Evolutionary conservation across 2,113 vertebrate genomes (phyloP).

Genomic region (Indicator indicator): DNA sequence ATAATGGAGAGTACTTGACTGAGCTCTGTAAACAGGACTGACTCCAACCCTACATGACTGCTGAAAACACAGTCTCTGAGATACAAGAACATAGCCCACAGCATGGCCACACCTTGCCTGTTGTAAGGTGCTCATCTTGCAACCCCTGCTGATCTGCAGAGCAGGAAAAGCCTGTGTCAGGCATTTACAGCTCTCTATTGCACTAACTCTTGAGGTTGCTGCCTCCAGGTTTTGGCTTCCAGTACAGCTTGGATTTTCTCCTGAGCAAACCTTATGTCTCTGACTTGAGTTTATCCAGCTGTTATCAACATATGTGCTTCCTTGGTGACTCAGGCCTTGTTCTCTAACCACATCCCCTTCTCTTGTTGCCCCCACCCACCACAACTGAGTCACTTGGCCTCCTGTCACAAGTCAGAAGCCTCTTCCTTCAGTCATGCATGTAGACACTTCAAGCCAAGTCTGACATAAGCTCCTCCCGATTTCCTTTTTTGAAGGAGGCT

Average conservation of each 20-base stretch:
- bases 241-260: neutral
- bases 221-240: neutral
- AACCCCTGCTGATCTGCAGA: neutral
- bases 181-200: neutral
- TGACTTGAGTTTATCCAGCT: conserved; percentile 3
- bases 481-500: neutral
- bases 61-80: fast-evolving
- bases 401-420: neutral
- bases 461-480: neutral
- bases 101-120: neutral
- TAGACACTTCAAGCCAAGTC: neutral
- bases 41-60: neutral
- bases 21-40: neutral
- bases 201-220: neutral
- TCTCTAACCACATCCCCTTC: conserved; percentile 56
- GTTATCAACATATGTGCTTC: conserved; percentile 30
- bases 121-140: neutral
- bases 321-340: conserved; percentile 16
- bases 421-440: neutral
- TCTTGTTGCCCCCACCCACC: neutral
- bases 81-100: neutral
- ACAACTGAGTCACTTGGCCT: conserved; percentile 42
- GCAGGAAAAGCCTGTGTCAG: neutral
- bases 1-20: neutral
- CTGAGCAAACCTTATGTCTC: conserved; percentile 16